A percentile compares a stretch with the other conserved stretches of the same genome.
These are phyloP conservation scores for Acanthosepion lycidas DNA, from an alignment of 2,888 invertebrate genomes.

Conservation along the genomic window DNA sequence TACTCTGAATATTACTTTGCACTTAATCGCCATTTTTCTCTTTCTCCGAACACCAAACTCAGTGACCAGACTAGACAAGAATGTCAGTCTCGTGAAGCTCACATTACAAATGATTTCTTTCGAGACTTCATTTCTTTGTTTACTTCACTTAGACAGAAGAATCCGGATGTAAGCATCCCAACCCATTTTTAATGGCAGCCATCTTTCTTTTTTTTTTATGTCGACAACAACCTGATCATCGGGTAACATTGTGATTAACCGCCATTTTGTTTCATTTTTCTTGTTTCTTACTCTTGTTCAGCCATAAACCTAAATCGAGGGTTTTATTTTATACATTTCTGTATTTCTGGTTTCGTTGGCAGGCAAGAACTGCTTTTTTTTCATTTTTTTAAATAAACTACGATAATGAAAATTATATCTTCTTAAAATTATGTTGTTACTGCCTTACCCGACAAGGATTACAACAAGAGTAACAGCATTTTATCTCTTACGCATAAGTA, in stretches of 20 bases:
- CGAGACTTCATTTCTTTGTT: not conserved
- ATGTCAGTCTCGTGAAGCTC: not conserved
- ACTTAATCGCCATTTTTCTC: not conserved
- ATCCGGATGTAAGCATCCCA: not conserved
- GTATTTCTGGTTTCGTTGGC: not conserved
- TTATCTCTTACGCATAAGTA: too few relatives aligned
- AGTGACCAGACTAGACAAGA: not conserved
- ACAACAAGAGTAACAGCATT: too few relatives aligned
- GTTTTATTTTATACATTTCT: not conserved
- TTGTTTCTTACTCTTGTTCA: not conserved
- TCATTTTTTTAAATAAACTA: not conserved
- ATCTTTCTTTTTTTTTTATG: not conserved
- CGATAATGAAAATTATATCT: not conserved
- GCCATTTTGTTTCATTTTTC: not conserved
- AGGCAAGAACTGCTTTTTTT: too few relatives aligned
- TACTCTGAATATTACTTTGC: not conserved
- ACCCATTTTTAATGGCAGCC: not conserved
- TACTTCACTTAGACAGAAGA: not conserved
- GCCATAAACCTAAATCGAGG: not conserved
- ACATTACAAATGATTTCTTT: not conserved
- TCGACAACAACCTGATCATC: not conserved
- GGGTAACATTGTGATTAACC: not conserved
- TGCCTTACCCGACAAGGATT: too few relatives aligned
- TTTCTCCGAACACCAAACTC: too few relatives aligned
- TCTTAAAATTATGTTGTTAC: not conserved